Conservation (phyloP, 2,888 invertebrate species). For the Acanthosoma haemorrhoidale region DNA sequence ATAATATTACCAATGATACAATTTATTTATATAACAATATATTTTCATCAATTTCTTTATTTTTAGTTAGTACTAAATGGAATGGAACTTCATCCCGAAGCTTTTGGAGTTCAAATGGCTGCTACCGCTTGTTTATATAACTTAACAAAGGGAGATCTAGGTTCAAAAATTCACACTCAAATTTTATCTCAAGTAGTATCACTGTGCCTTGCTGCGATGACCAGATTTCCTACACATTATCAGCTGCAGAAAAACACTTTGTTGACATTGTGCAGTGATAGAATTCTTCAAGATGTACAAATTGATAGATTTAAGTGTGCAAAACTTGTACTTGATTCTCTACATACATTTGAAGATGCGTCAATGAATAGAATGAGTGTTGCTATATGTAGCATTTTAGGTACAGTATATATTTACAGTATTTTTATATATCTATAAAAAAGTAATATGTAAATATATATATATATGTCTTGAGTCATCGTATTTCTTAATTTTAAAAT, state of each 20-base stretch:
- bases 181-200: conserved; percentile 58
- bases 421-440: background rate
- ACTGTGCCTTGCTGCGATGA: conserved; percentile 62
- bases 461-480: background rate
- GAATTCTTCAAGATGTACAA: conserved; percentile 65
- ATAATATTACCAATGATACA: too few relatives aligned
- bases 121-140: conserved; percentile 71
- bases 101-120: conserved; percentile 65
- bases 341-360: conserved; percentile 62
- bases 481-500: too few relatives aligned
- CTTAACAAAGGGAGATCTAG: conserved; percentile 60
- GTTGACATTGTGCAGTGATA: conserved; percentile 67
- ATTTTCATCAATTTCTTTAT: too few relatives aligned
- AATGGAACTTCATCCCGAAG: conserved; percentile 52
- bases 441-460: background rate
- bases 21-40: too few relatives aligned
- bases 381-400: conserved; percentile 71
- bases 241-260: conserved; percentile 66
- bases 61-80: conserved; percentile 44
- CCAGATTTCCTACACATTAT: conserved; percentile 44
- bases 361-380: conserved; percentile 72
- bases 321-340: conserved; percentile 63
- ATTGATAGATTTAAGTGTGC: conserved; percentile 64
- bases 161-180: conserved; percentile 58
- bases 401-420: conserved; percentile 39